These are phyloP conservation scores for Oxycera nigricornis DNA, from an alignment of 2,888 invertebrate species.

Conservation along the genomic window DNA sequence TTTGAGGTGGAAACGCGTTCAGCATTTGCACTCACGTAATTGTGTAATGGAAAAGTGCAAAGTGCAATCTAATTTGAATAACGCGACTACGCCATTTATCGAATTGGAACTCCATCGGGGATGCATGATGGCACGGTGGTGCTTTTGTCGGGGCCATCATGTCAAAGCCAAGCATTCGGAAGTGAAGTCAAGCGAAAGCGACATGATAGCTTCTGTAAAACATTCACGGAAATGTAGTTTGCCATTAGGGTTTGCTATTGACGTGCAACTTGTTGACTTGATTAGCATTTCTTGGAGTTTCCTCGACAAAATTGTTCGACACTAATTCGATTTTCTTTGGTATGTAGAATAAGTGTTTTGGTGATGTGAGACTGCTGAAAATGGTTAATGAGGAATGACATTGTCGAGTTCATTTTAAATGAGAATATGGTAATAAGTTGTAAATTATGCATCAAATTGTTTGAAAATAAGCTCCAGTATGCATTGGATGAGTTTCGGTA, in stretches of 20 bases:
- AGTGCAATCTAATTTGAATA: constrained; percentile 30
- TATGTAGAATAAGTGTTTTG: too few species aligned
- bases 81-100: constrained; percentile 14
- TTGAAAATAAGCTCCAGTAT: too few species aligned
- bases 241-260: not conserved
- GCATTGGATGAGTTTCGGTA: too few species aligned
- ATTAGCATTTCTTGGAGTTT: not conserved
- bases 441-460: too few species aligned
- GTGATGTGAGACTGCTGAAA: too few species aligned
- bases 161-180: not conserved
- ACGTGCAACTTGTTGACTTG: not conserved
- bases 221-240: constrained; percentile 7
- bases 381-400: not conserved
- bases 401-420: too few species aligned
- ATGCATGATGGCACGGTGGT: not conserved
- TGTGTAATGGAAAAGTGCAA: constrained; percentile 27
- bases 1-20: not conserved
- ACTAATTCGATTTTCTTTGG: not conserved
- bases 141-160: not conserved
- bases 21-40: constrained; percentile 14
- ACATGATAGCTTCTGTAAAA: constrained; percentile 12
- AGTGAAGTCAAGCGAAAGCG: constrained; percentile 2
- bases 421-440: too few species aligned
- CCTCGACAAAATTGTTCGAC: not conserved
- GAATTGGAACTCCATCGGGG: constrained; percentile 9